Percentiles rank a stretch among this genome's conserved stretches.
phyloP scores from a whole-genome alignment of 1,140 invertebrate species.

The Bemisia tabaci region DNA sequence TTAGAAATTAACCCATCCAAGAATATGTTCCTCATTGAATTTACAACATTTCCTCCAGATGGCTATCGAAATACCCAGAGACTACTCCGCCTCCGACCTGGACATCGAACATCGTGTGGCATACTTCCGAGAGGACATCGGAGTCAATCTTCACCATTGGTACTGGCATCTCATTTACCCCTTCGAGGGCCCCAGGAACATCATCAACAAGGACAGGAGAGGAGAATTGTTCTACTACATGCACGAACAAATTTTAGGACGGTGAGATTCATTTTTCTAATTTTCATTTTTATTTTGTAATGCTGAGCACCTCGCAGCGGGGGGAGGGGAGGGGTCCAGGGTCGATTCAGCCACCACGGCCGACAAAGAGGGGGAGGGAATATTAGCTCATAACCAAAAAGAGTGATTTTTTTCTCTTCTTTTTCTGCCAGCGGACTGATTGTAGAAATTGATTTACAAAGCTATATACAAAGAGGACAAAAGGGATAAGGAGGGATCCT shows the following conservation, averaged over 20 bases:
- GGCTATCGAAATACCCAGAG: constrained; percentile 51
- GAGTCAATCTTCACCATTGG: constrained; percentile 67
- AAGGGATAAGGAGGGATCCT: no score
- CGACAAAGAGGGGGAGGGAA: no score
- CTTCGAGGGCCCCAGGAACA: constrained; percentile 27
- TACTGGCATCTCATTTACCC: constrained; percentile 42
- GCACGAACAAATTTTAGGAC: constrained; percentile 56
- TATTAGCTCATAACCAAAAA: no score
- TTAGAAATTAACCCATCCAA: no score
- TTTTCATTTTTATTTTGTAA: no score
- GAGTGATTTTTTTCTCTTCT: no score
- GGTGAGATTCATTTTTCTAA: constrained; percentile 28
- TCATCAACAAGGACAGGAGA: constrained; percentile 51
- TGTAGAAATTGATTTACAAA: no score
- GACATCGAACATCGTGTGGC: constrained; percentile 56
- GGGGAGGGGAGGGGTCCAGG: no score
- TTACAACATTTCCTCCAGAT: constrained; percentile 19
- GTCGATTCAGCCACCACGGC: no score
- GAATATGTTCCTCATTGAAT: not conserved
- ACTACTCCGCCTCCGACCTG: constrained; percentile 55
- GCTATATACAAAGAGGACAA: no score
- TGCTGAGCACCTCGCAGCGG: no score
- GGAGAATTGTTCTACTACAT: constrained; percentile 67
- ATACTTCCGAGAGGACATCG: constrained; percentile 59
- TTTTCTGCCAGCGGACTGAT: no score